A percentile compares a stretch with the other conserved stretches of the same genome.
phyloP scores from a whole-genome alignment of 2,113 vertebrate genomes.

The Siniperca chuatsi region DNA sequence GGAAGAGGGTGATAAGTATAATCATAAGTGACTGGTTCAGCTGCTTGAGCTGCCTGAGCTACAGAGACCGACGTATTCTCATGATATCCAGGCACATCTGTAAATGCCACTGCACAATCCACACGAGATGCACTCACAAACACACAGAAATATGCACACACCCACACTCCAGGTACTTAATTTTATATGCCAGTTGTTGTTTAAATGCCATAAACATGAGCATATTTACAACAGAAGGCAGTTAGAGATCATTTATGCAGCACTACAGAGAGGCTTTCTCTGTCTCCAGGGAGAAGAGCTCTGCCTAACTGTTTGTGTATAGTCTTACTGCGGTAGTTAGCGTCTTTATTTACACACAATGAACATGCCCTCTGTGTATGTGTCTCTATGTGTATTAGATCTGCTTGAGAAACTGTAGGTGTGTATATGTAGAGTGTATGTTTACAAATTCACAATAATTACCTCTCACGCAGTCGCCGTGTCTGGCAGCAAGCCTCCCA shows the following conservation, averaged over 20 bases:
- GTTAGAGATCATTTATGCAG: slow-evolving; percentile 67
- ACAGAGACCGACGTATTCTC: slow-evolving; percentile 63
- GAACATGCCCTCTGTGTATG: slow-evolving; percentile 38
- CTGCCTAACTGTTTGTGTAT: slow-evolving; percentile 48
- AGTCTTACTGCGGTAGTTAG: slow-evolving; percentile 41
- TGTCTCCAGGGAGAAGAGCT: slow-evolving; percentile 55
- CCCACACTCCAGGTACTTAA: slow-evolving; percentile 51
- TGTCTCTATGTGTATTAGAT: slow-evolving; percentile 22
- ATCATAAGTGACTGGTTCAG: slow-evolving; percentile 76
- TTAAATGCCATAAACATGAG: slow-evolving; percentile 72
- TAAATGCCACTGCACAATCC: slow-evolving; percentile 54
- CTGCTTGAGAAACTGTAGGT: slow-evolving; percentile 26
- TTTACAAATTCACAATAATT: slow-evolving; percentile 57
- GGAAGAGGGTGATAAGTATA: slow-evolving; percentile 68
- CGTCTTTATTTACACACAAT: slow-evolving; percentile 42
- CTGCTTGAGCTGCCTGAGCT: slow-evolving; percentile 65
- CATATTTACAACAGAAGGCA: slow-evolving; percentile 65
- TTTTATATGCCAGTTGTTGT: slow-evolving; percentile 57
- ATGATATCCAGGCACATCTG: slow-evolving; percentile 61
- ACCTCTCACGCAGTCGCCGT: slow-evolving; percentile 22
- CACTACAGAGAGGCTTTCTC: slow-evolving; percentile 44
- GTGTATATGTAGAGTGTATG: slow-evolving; percentile 42
- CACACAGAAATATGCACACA: slow-evolving; percentile 28
- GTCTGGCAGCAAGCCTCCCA: slow-evolving; percentile 45
- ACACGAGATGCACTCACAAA: slow-evolving; percentile 16